Evolutionary conservation across 2,113 vertebrate species (phyloP), one percentile per base, ranked within the genome.

Genomic region (Cyprinodon variegatus): DNA sequence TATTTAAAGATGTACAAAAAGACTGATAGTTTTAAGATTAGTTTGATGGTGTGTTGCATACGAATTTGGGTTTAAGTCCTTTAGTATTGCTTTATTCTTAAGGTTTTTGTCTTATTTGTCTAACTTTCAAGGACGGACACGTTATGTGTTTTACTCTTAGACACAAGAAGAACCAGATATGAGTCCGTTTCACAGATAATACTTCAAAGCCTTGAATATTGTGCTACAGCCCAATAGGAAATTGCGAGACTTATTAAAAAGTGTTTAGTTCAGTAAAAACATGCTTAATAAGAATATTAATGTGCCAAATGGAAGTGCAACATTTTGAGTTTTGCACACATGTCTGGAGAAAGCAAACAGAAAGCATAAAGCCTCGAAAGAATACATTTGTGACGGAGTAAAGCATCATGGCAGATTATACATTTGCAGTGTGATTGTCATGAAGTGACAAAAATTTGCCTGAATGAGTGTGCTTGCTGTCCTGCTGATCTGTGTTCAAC

Each of bases 381-480:
- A 57, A 0, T n/a, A n/a, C 7, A 20, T 1, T 20, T 10, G 20
- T 2, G n/a, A 53, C 17, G 20, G 50, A n/a, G 6, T 20, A 4
- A n/a, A 10, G 17, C n/a, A 57, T 57, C 7, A 6, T 4, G n/a
- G 50, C 4, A 57, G 7, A 20, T 4, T 9, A n/a, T n/a, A 20
- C 17, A 57, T 57, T 57, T 77, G 48, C 41, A 69, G 75, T 70
- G 66, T 53, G 77, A 83, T 74, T 50, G 70, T 86, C 91, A 86
- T 69, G 63, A 74, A 46, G 59, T 73, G 82, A 82, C 68, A 61
- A 68, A 69, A 6, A 9, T 78, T 77, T 82, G 62, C 76, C 62
- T 82, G 77, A 72, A 64, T 81, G 70, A 70, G 48, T 79, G 81
- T 57, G 50, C 82, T 82, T 83, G 67, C 74, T 60, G 84, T 64